Evolutionary conservation across 2,888 invertebrate genomes (phyloP).

Genomic region (Hofmannophila pseudospretella): DNA sequence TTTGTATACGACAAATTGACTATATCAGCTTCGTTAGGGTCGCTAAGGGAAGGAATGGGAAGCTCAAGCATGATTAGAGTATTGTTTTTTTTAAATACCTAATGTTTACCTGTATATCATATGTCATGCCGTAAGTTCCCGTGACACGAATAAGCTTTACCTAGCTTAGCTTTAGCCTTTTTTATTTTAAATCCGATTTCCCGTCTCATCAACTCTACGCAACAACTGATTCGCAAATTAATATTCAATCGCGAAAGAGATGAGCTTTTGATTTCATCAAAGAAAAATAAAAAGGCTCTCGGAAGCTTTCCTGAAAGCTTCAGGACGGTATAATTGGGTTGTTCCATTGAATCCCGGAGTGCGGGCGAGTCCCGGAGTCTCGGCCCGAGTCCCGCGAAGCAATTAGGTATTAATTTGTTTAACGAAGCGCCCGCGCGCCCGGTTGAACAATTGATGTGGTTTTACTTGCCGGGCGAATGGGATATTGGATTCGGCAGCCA

Average conservation of each 20-base stretch:
- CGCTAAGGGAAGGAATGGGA: too few relatives aligned
- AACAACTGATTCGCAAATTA: not conserved
- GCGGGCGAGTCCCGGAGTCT: constrained; percentile 15
- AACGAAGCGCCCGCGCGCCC: constrained; percentile 29
- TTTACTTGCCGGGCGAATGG: constrained; percentile 17
- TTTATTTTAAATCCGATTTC: too few relatives aligned
- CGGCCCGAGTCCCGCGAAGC: constrained; percentile 18
- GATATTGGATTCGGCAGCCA: constrained; percentile 15
- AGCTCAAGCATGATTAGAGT: too few relatives aligned
- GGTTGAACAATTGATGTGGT: constrained; percentile 43
- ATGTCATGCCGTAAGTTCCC: too few relatives aligned
- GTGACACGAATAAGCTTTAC: too few relatives aligned
- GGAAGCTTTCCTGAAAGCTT: not conserved
- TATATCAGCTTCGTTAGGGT: too few relatives aligned
- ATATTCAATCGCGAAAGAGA: constrained; percentile 2
- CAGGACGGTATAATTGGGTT: constrained; percentile 27
- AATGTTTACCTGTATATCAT: too few relatives aligned
- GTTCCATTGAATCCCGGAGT: constrained; percentile 18
- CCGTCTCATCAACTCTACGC: too few relatives aligned
- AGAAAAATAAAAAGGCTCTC: not conserved
- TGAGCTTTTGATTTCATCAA: not conserved
- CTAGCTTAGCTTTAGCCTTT: too few relatives aligned
- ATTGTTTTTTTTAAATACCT: too few relatives aligned
- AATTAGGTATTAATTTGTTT: constrained; percentile 49
- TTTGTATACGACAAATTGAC: too few relatives aligned